These are phyloP conservation scores for Cryptus viduatorius DNA, from an alignment of 2,888 invertebrate species.

Conservation along the genomic window DNA sequence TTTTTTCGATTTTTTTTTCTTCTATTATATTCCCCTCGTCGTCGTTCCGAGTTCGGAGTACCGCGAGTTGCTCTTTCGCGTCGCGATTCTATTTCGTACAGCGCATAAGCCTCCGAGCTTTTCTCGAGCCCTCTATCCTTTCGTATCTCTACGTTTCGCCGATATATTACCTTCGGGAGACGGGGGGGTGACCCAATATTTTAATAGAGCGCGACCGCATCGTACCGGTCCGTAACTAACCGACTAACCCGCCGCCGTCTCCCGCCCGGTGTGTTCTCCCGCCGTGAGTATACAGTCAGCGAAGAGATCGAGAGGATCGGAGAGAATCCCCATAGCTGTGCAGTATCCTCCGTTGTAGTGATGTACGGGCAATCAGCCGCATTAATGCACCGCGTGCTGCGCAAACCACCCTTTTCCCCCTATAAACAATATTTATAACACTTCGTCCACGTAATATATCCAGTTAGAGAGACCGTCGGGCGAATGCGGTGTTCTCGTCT, in stretches of 20 bases:
- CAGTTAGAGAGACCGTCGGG: slow-evolving; percentile 44
- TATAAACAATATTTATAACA: slow-evolving; percentile 83
- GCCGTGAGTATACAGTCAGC: slow-evolving; percentile 36
- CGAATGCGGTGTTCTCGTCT: neutral
- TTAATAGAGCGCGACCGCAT: slow-evolving; percentile 81
- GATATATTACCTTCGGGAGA: slow-evolving; percentile 72
- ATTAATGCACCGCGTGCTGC: slow-evolving; percentile 82
- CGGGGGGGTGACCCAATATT: slow-evolving; percentile 81
- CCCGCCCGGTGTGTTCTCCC: slow-evolving; percentile 30
- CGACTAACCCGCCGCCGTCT: slow-evolving; percentile 73
- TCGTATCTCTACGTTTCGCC: slow-evolving; percentile 40
- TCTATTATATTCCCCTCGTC: slow-evolving; percentile 37
- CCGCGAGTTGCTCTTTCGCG: neutral
- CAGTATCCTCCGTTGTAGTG: slow-evolving; percentile 70
- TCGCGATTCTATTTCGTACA: slow-evolving; percentile 15
- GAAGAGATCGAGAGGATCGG: slow-evolving; percentile 61
- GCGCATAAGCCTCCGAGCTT: slow-evolving; percentile 12
- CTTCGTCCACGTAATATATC: slow-evolving; percentile 73
- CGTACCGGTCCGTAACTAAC: slow-evolving; percentile 78
- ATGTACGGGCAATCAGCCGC: slow-evolving; percentile 84
- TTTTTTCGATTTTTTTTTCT: slow-evolving; percentile 56
- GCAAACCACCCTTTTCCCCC: slow-evolving; percentile 64
- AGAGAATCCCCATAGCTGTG: slow-evolving; percentile 44
- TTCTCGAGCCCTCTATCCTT: neutral
- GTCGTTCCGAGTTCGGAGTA: neutral